phyloP scores from a whole-genome alignment of 1,140 invertebrate species.

The Apis florea region DNA sequence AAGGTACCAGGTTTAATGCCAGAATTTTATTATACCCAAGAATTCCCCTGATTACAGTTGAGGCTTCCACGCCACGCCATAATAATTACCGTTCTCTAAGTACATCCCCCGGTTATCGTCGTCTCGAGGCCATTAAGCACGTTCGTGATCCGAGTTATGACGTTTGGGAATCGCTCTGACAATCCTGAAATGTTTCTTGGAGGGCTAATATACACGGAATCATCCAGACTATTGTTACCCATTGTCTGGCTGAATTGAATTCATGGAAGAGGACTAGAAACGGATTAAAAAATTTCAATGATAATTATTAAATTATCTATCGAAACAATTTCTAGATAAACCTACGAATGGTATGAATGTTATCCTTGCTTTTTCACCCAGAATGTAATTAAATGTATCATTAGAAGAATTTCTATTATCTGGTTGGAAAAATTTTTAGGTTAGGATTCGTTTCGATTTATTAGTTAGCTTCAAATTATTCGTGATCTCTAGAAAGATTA shows the following conservation, averaged over 20 bases:
- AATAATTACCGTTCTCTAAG: conserved; percentile 39
- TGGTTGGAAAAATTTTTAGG: too few relatives aligned
- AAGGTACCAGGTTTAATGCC: conserved; percentile 51
- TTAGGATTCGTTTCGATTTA: too few relatives aligned
- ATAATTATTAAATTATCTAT: not conserved
- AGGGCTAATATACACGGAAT: not conserved
- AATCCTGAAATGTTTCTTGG: not conserved
- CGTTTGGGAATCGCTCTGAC: not conserved
- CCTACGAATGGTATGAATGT: too few relatives aligned
- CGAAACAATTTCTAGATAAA: too few relatives aligned
- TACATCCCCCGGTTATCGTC: conserved; percentile 12
- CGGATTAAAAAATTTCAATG: not conserved
- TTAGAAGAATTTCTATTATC: too few relatives aligned
- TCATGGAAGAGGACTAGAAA: not conserved
- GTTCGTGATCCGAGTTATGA: not conserved
- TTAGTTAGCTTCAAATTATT: too few relatives aligned
- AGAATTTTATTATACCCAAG: conserved; percentile 48
- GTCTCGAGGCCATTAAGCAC: not conserved
- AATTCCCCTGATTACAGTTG: conserved; percentile 54
- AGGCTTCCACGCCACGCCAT: conserved; percentile 8
- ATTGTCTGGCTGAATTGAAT: not conserved
- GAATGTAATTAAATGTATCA: too few relatives aligned
- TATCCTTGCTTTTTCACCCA: too few relatives aligned
- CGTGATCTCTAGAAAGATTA: too few relatives aligned
- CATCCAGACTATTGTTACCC: not conserved